phyloP scores from a whole-genome alignment of 2,888 invertebrate genomes.

The Diplolepis rosae region DNA sequence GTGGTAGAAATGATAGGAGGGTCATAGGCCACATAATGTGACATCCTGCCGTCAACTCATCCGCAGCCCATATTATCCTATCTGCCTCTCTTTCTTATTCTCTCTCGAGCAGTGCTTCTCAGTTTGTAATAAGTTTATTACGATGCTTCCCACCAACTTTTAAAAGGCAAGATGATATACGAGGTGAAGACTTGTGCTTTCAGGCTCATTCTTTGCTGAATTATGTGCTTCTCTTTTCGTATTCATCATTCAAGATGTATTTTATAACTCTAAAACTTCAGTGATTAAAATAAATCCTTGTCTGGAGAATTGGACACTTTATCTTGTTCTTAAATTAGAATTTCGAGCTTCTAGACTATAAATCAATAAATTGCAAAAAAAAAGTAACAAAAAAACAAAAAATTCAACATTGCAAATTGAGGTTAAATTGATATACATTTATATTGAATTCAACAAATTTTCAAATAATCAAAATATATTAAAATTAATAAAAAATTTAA shows the following conservation, averaged over 20 bases:
- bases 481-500: too few relatives aligned
- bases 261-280: background rate
- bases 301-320: background rate
- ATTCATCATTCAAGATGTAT: background rate
- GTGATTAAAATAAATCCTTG: background rate
- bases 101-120: conserved; percentile 45
- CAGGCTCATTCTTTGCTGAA: background rate
- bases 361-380: too few relatives aligned
- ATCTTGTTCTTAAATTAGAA: background rate
- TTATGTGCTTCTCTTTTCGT: background rate
- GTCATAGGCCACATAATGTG: conserved; percentile 68
- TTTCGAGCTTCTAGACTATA: background rate
- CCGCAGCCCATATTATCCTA: conserved; percentile 57
- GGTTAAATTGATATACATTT: too few relatives aligned
- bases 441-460: too few relatives aligned
- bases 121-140: conserved; percentile 13
- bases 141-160: background rate
- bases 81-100: conserved; percentile 39
- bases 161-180: background rate
- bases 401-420: too few relatives aligned
- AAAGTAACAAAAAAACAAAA: too few relatives aligned
- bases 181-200: background rate
- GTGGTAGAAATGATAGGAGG: conserved; percentile 55
- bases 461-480: too few relatives aligned
- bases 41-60: conserved; percentile 69